Conservation (phyloP, 2,113 vertebrate genomes). For the Grammatotria lemairii region DNA sequence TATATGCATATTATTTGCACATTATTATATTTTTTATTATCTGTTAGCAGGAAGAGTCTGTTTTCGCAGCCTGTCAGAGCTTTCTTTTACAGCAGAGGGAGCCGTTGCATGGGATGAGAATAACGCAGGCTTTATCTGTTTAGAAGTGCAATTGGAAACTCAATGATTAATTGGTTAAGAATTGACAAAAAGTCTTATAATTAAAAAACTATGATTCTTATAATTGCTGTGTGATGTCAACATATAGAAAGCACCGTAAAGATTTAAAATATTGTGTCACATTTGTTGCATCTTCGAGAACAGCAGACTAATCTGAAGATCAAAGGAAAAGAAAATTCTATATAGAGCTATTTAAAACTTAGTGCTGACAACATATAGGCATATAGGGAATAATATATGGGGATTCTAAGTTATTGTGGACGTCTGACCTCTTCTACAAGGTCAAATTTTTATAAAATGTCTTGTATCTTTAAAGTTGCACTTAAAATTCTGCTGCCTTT, state of each 20-base stretch:
- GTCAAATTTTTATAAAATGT: neutral
- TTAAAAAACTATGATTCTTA: neutral
- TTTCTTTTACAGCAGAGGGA: slow-evolving; percentile 13
- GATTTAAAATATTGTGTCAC: neutral
- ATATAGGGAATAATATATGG: neutral
- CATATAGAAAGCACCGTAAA: neutral
- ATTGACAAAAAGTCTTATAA: neutral
- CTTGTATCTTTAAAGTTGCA: neutral
- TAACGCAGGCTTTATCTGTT: fast-evolving
- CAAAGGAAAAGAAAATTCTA: neutral
- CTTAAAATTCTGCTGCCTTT: neutral
- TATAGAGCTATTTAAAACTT: neutral
- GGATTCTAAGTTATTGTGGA: neutral
- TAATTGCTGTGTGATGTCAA: neutral
- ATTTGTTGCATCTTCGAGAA: neutral
- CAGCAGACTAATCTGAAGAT: neutral
- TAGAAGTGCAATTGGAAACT: neutral
- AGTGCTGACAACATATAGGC: neutral
- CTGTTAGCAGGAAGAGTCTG: neutral
- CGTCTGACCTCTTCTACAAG: neutral
- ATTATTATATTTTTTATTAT: neutral
- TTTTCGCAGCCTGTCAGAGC: neutral
- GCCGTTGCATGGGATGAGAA: neutral
- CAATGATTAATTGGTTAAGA: neutral
- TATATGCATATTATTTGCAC: neutral